Base-by-base conservation (phyloP, 2,113 vertebrate species). In the Theropithecus gelada region DNA sequence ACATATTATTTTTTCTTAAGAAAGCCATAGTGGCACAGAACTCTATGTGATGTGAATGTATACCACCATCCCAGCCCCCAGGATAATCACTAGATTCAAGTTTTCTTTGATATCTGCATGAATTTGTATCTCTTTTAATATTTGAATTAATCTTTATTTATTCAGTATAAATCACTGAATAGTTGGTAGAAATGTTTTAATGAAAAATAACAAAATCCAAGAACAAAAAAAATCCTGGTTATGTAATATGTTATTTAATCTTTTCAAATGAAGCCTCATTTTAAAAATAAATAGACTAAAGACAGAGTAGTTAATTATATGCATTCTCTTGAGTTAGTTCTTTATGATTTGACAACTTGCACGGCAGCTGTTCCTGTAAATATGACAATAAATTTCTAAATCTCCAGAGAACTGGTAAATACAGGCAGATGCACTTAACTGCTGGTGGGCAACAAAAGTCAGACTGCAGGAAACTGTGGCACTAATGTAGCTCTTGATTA, bases 401-500 rank as follows among this genome's bases (percentile, higher is more conserved):
- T 98, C 98, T 99, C 98, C 97, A 98, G 98, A 99, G 98, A 99
- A 98, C 98, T 98, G 98, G 98, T 98, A 99, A 99, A 98, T 98
- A 98, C 93, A 97, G 97, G 98, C 98, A 98, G 98, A 99, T 99
- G 98, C 99, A 99, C 99, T 99, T 99, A 99, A 98, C 98, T 98
- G 98, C 98, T 98, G 99, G 99, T 99, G 98, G 98, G 98, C 98
- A 98, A 98, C 98, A 98, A 95, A 98, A 98, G 95, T 99, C 98
- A 98, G 98, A 76, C 98, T 98, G 98, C 98, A 98, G 99, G 99
- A 98, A 99, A 99, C 98, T 96, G 97, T 96, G 97, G 97, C 98
- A 98, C 98, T 99, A 99, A 99, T 99, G 99, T 98, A 99, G 98
- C 99, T 99, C 98, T 98, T 99, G 99, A 99, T 99, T 99, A 99